Conservation (phyloP, 1,140 invertebrate species). For the Papilio glaucus region DNA sequence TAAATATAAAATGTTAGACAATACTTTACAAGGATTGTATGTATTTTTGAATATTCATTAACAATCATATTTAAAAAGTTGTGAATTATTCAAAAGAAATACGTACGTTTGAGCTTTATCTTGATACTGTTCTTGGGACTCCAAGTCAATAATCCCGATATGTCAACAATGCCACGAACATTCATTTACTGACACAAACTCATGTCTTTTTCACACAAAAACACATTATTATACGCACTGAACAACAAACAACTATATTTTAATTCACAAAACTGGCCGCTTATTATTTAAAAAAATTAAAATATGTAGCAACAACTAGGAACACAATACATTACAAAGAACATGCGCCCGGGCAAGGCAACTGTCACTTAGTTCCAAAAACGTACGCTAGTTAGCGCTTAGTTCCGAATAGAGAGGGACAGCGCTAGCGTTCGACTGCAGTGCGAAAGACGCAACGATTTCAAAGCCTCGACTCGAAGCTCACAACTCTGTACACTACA, state of each 20-base stretch:
- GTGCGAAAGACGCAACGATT: slow-evolving; percentile 53
- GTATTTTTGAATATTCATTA: not conserved
- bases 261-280: slow-evolving; percentile 30
- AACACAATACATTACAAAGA: slow-evolving; percentile 65
- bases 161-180: slow-evolving; percentile 73
- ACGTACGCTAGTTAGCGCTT: slow-evolving; percentile 62
- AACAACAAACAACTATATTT: slow-evolving; percentile 35
- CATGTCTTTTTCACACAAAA: slow-evolving; percentile 51
- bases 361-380: slow-evolving; percentile 65
- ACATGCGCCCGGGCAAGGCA: slow-evolving; percentile 66
- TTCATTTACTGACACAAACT: slow-evolving; percentile 79
- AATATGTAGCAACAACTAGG: slow-evolving; percentile 25
- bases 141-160: slow-evolving; percentile 77
- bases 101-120: slow-evolving; percentile 81
- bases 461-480: slow-evolving; percentile 77
- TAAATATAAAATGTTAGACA: not conserved
- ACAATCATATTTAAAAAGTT: not conserved
- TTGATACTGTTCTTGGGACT: slow-evolving; percentile 78
- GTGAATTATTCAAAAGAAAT: slow-evolving; percentile 39
- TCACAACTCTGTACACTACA: slow-evolving; percentile 43
- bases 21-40: not conserved
- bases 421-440: slow-evolving; percentile 34
- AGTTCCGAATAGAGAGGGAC: slow-evolving; percentile 48
- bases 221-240: slow-evolving; percentile 45
- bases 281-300: slow-evolving; percentile 31